Conservation (phyloP, 2,797 vertebrate genomes). For the Phylloscopus collybita region DNA sequence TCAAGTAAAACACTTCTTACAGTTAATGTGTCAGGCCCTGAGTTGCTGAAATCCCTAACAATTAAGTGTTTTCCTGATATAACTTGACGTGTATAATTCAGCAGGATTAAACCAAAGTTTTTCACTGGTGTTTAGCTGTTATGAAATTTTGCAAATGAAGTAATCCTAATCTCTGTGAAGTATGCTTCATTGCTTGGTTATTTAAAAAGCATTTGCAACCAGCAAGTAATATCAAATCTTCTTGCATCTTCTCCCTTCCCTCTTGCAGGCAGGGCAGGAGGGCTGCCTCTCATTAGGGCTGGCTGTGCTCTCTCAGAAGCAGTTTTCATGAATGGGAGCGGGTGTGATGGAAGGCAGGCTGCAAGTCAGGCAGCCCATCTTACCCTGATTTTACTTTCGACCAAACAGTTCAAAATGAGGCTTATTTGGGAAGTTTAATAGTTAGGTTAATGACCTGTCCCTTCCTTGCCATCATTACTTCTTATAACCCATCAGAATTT, state of each 20-base stretch:
- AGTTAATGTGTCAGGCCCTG: neutral
- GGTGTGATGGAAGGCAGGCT: neutral
- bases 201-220: neutral
- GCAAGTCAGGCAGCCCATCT: neutral
- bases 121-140: constrained; percentile 13
- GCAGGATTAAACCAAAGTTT: constrained; percentile 2
- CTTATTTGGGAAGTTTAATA: neutral
- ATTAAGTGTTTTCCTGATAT: neutral
- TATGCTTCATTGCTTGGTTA: neutral
- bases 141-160: neutral
- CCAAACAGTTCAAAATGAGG: neutral
- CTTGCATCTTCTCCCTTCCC: neutral
- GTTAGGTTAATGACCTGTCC: neutral
- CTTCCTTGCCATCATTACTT: neutral
- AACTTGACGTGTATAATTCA: neutral
- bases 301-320: neutral
- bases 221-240: neutral
- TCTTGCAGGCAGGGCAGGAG: neutral
- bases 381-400: neutral
- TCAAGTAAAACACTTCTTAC: neutral
- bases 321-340: constrained; percentile 19
- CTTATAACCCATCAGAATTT: constrained; percentile 33
- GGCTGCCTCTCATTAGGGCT: neutral
- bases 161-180: constrained; percentile 34
- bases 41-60: neutral